Evolutionary conservation across 2,888 invertebrate genomes (phyloP).

Genomic region (Spicauda simplicius): DNA sequence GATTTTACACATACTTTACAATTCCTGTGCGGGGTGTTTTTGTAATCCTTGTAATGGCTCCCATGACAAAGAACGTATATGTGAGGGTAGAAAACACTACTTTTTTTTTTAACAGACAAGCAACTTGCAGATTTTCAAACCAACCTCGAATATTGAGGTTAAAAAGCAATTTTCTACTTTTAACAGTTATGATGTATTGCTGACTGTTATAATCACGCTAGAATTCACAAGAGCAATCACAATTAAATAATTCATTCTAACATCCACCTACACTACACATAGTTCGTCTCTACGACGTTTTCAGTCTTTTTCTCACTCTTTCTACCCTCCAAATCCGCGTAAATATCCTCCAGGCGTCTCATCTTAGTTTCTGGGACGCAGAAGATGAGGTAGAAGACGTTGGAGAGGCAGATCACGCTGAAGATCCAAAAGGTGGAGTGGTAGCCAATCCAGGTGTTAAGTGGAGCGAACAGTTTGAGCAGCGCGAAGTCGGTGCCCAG

Average conservation of each 20-base stretch:
- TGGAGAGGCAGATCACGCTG: slow-evolving; percentile 88
- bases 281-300: slow-evolving; percentile 41
- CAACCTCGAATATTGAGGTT: too few relatives aligned
- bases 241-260: neutral
- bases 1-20: too few relatives aligned
- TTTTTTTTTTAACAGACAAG: too few relatives aligned
- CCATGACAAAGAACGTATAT: too few relatives aligned
- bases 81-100: too few relatives aligned
- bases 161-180: too few relatives aligned
- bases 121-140: too few relatives aligned
- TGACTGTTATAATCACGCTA: too few relatives aligned
- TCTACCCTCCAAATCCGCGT: slow-evolving; percentile 89
- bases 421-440: slow-evolving; percentile 94
- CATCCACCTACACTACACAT: slow-evolving; percentile 10
- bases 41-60: too few relatives aligned
- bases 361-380: slow-evolving; percentile 98
- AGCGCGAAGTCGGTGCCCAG: slow-evolving; percentile 94
- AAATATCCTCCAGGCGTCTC: slow-evolving; percentile 95
- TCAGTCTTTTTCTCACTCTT: slow-evolving; percentile 48
- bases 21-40: too few relatives aligned
- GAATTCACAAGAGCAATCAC: too few relatives aligned
- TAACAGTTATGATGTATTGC: too few relatives aligned
- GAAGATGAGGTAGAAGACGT: slow-evolving; percentile 92
- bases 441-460: slow-evolving; percentile 87
- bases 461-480: slow-evolving; percentile 91